Percentiles rank a stretch among this genome's conserved stretches.
These are phyloP conservation scores for Drosophila recens DNA, from an alignment of 2,888 invertebrate genomes.

Conservation along the genomic window DNA sequence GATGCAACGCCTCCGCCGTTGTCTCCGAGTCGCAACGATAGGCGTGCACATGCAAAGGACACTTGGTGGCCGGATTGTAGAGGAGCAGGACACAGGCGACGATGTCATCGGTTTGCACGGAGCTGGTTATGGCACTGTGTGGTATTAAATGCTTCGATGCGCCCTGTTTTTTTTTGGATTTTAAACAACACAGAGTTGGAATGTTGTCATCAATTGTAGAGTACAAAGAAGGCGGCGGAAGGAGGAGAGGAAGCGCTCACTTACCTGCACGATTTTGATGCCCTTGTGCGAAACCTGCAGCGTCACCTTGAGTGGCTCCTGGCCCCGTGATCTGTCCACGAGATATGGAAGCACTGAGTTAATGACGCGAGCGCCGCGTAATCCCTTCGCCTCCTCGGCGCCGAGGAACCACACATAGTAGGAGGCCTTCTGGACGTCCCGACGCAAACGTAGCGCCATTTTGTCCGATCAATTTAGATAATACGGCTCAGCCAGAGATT, in stretches of 20 bases:
- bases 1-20: conserved; percentile 94
- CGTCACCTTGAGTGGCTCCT: conserved; percentile 96
- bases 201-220: conserved; percentile 5
- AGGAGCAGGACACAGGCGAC: conserved; percentile 96
- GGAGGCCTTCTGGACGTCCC: conserved; percentile 95
- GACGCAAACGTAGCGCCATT: conserved; percentile 92
- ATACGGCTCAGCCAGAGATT: conserved; percentile 30
- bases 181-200: background rate
- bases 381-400: conserved; percentile 96
- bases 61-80: conserved; percentile 97
- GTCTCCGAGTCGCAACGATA: conserved; percentile 97
- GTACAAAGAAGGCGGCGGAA: background rate
- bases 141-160: conserved; percentile 97
- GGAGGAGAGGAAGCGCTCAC: conserved; percentile 1
- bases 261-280: conserved; percentile 95
- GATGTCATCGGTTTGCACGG: conserved; percentile 95
- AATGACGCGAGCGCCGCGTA: conserved; percentile 94
- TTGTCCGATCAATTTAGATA: conserved; percentile 72
- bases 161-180: conserved; percentile 70
- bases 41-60: conserved; percentile 98
- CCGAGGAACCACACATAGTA: conserved; percentile 98
- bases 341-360: conserved; percentile 93
- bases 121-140: conserved; percentile 96
- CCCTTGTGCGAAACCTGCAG: conserved; percentile 96
- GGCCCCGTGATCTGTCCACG: conserved; percentile 92